Evolutionary conservation across 2,797 vertebrate genomes (phyloP).

Genomic region (Pseudotriccus pelzelni): DNA sequence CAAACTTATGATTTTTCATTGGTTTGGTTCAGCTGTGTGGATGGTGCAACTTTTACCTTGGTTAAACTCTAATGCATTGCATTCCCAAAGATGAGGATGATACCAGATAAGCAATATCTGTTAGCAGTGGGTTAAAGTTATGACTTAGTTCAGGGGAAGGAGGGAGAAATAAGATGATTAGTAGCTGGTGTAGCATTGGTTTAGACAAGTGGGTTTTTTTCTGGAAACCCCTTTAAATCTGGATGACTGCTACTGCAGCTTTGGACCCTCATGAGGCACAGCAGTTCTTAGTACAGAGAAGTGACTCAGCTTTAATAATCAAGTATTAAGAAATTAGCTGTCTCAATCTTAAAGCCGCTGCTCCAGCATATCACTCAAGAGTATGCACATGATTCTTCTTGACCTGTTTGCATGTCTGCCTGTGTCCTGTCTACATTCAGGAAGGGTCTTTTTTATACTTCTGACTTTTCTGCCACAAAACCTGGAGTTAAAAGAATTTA

Average conservation of each 20-base stretch:
- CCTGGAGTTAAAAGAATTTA: background rate
- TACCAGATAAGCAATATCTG: background rate
- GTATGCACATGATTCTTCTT: background rate
- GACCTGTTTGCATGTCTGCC: background rate
- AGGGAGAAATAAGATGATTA: background rate
- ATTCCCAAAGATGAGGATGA: background rate
- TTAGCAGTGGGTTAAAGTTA: background rate
- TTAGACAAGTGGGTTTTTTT: background rate
- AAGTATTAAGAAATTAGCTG: background rate
- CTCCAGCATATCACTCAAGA: background rate
- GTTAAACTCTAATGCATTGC: background rate
- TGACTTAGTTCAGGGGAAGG: rapidly evolving
- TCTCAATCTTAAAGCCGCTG: background rate
- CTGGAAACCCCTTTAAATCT: background rate
- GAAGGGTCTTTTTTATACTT: background rate
- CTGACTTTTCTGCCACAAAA: background rate
- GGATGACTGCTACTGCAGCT: background rate
- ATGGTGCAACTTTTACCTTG: background rate
- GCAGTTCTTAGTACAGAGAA: background rate
- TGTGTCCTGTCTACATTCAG: background rate
- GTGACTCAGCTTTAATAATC: background rate
- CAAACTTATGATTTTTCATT: background rate
- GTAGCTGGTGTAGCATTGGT: background rate
- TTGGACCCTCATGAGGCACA: background rate
- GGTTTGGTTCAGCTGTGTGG: background rate